Evolutionary conservation across 1,140 invertebrate genomes (phyloP).

Genomic region (Thaumatotibia leucotreta): DNA sequence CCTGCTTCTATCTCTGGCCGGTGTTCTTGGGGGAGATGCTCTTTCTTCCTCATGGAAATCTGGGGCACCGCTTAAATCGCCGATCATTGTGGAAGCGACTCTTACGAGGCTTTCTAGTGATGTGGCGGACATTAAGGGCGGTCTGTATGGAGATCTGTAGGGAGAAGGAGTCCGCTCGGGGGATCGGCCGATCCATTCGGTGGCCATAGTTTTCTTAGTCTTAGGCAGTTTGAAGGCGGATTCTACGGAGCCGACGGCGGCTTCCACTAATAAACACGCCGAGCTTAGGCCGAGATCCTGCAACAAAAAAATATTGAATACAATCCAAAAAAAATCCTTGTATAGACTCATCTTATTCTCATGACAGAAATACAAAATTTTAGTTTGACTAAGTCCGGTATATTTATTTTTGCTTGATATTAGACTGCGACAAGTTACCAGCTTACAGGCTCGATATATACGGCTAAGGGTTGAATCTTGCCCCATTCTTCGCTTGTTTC

Average conservation of each 20-base stretch:
- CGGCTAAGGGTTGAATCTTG: too few relatives aligned
- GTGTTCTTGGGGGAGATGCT: conserved; percentile 52
- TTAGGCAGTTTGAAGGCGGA: conserved; percentile 91
- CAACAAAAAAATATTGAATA: conserved; percentile 19
- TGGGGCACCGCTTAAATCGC: conserved; percentile 55
- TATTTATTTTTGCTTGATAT: too few relatives aligned
- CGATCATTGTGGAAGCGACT: conserved; percentile 80
- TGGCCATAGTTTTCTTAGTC: conserved; percentile 93
- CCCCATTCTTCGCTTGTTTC: too few relatives aligned
- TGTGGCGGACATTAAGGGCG: conserved; percentile 62
- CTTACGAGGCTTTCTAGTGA: conserved; percentile 81
- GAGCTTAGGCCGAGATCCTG: conserved; percentile 78
- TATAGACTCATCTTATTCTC: too few relatives aligned
- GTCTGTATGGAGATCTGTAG: conserved; percentile 62
- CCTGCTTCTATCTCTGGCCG: conserved; percentile 53
- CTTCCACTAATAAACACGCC: conserved; percentile 86
- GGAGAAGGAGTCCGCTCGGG: conserved; percentile 79
- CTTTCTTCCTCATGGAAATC: conserved; percentile 52
- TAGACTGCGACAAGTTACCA: too few relatives aligned
- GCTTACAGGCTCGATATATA: too few relatives aligned
- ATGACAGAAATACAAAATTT: too few relatives aligned
- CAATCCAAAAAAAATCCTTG: too few relatives aligned
- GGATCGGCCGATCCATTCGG: conserved; percentile 92
- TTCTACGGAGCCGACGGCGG: conserved; percentile 87
- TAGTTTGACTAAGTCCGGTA: too few relatives aligned